These are phyloP conservation scores for Apamea crenata DNA, from an alignment of 2,888 invertebrate species.

Conservation along the genomic window DNA sequence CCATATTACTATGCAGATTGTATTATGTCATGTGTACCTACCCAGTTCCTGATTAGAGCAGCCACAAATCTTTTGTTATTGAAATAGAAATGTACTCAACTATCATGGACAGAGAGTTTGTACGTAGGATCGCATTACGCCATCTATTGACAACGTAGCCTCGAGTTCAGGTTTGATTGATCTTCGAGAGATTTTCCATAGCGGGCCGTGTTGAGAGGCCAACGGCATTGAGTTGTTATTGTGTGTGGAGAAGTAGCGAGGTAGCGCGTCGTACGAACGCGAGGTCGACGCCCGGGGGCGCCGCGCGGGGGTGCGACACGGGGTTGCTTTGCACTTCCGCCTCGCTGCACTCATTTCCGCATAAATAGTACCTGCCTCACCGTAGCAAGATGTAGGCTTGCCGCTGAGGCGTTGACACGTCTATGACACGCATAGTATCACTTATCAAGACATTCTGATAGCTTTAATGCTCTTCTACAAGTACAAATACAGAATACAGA, in stretches of 20 bases:
- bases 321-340: slow-evolving; percentile 89
- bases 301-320: slow-evolving; percentile 76
- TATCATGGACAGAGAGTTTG: slow-evolving; percentile 19
- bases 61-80: slow-evolving; percentile 20
- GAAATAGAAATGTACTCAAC: slow-evolving; percentile 31
- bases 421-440: slow-evolving; percentile 2
- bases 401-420: slow-evolving; percentile 28
- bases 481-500: not conserved
- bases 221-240: slow-evolving; percentile 69
- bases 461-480: not conserved
- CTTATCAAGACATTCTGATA: not conserved
- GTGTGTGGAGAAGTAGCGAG: slow-evolving; percentile 67
- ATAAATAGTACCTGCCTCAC: slow-evolving; percentile 84
- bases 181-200: slow-evolving; percentile 72
- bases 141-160: slow-evolving; percentile 61
- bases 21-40: slow-evolving; percentile 6
- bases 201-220: slow-evolving; percentile 65
- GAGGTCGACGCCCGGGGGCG: slow-evolving; percentile 84
- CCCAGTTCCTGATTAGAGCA: slow-evolving; percentile 27
- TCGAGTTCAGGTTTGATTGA: slow-evolving; percentile 70
- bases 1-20: slow-evolving; percentile 20
- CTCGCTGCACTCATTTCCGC: slow-evolving; percentile 89
- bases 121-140: slow-evolving; percentile 36
- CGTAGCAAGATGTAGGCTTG: slow-evolving; percentile 81
- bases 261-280: slow-evolving; percentile 73